Evolutionary conservation across 2,113 vertebrate species (phyloP).

Genomic region (Prinia subflava): DNA sequence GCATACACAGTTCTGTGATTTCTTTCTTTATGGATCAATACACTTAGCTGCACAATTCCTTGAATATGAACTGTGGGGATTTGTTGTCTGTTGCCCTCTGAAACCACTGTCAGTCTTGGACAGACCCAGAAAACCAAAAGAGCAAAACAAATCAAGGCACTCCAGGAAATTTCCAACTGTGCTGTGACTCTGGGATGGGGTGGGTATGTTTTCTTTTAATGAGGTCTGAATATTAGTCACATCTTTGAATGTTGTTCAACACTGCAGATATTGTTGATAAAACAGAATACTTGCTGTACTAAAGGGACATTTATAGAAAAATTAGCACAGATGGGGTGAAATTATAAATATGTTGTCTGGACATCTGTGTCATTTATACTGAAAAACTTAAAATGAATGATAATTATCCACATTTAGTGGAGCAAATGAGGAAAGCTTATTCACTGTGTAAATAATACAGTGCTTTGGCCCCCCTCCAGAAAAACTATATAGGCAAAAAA

Average conservation of each 20-base stretch:
- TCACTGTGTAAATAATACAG: constrained; percentile 41
- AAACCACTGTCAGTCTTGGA: background rate
- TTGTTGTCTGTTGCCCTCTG: background rate
- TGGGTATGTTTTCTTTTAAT: constrained; percentile 11
- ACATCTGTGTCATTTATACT: constrained; percentile 63
- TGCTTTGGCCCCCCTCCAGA: constrained; percentile 11
- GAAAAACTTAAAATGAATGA: constrained; percentile 46
- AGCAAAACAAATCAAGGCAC: background rate
- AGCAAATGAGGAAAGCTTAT: constrained; percentile 39
- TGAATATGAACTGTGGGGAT: background rate
- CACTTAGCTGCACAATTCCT: background rate
- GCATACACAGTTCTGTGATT: background rate
- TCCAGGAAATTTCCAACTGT: background rate
- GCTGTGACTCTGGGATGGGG: background rate
- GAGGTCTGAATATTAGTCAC: constrained; percentile 37
- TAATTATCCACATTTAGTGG: constrained; percentile 52
- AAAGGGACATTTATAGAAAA: constrained; percentile 50
- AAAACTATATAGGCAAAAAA: constrained; percentile 9
- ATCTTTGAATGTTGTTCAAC: constrained; percentile 51
- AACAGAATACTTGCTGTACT: constrained; percentile 32
- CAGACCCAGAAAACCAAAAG: background rate
- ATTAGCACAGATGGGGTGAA: constrained; percentile 59
- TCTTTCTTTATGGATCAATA: background rate
- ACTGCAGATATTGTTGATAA: constrained; percentile 40
- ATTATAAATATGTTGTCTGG: constrained; percentile 54